A percentile compares a stretch with the other conserved stretches of the same genome.
Evolutionary conservation across 2,888 invertebrate species (phyloP).

Genomic region (Tenthredo livida): DNA sequence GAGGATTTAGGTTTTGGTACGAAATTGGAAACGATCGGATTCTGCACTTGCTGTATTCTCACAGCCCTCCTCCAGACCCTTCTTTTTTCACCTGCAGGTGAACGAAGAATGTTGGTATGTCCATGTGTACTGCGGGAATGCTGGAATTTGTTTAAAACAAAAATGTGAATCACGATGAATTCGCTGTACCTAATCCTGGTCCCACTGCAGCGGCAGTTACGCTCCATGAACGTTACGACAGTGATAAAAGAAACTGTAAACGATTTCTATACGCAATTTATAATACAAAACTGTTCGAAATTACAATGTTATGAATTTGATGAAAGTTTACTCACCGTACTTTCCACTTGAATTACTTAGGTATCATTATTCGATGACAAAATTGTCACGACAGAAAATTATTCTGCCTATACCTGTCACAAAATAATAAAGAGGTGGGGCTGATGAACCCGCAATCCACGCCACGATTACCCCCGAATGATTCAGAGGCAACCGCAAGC

Average conservation of each 20-base stretch:
- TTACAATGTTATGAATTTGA: conserved; percentile 44
- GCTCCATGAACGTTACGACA: conserved; percentile 38
- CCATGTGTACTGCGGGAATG: not conserved
- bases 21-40: not conserved
- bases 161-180: conserved; percentile 20
- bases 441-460: not conserved
- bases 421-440: not conserved
- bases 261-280: conserved; percentile 50
- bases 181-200: not conserved
- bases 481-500: conserved; percentile 12
- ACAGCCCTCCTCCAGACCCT: not conserved
- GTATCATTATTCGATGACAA: conserved; percentile 40
- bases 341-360: conserved; percentile 44
- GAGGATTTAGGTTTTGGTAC: not conserved
- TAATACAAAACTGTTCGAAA: conserved; percentile 32
- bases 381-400: conserved; percentile 46
- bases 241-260: conserved; percentile 25
- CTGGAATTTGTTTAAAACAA: not conserved
- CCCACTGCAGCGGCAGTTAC: conserved; percentile 4
- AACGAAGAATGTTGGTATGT: not conserved
- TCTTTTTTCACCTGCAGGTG: not conserved
- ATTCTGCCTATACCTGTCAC: conserved; percentile 1
- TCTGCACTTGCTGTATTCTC: not conserved
- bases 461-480: not conserved
- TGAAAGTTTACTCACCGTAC: conserved; percentile 40